Evolutionary conservation across 2,113 vertebrate species (phyloP), one percentile per base, ranked within the genome.

Genomic region (Nycticorax nycticorax): DNA sequence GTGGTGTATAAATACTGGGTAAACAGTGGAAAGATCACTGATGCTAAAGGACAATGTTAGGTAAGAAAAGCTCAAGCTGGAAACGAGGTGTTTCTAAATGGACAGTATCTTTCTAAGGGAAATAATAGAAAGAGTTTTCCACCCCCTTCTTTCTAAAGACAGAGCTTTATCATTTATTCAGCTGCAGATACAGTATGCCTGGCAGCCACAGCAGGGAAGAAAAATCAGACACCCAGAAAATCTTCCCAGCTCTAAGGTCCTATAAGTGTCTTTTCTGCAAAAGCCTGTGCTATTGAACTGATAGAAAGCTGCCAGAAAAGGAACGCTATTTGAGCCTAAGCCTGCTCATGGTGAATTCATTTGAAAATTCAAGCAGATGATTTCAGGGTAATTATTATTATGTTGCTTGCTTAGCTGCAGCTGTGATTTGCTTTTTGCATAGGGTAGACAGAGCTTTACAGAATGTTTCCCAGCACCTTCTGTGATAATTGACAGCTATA

Each of bases 301-400:
- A 55, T 11, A 88, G 80, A 95, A 85, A 85, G 50, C 77, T 92
- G 77, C 69, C 88, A 94, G 89, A 69, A 88, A 93, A 91, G n/a
- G 48, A 89, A 89, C 10, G 5, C 8, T 79, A 33, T 76, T 68
- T 89, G 74, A 95, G 69, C 62, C 33, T 71, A 69, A 96, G 92
- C 59, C 75, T 84, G 45, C 73, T 89, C 27, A 10, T 78, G 45
- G 83, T 69, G 74, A 92, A 95, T 93, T 92, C 53, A 50, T 91
- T 57, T 85, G 77, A 89, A 94, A 97, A 96, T 93, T 91, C 81
- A 93, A 92, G 87, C 86, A 92, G 87, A 89, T 89, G 41, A 93
- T 94, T 96, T 85, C 92, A 95, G 89, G 77, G 73, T 95, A 87
- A 92, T 97, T 85, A 91, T 91, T 95, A 88, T 93, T 52, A 66